Evolutionary conservation across 2,888 invertebrate genomes (phyloP), one percentile per base, ranked within the genome.

Genomic region (Acrocera orbiculus): DNA sequence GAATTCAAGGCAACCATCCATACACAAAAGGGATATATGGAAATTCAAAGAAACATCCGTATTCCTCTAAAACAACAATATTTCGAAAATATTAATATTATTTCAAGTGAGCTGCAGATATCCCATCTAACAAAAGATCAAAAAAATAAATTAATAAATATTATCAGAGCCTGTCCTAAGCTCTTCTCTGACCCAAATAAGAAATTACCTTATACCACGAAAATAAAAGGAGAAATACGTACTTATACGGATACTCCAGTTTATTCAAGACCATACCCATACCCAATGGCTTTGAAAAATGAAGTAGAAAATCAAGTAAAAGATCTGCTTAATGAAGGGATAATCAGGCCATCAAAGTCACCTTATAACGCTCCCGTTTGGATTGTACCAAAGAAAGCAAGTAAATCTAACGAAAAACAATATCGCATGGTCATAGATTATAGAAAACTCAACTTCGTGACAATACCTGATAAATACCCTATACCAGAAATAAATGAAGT

Each of bases 311-410:
- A 23, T 3, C 31, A 31, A 16, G 16, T 31, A 17, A 4, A 31
- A 31, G n/a, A 31, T 10, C 11, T 31, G n/a, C 19, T 31, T 3
- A 14, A 24, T 15, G 15, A 31, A 10, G 31, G 22, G 16, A 35
- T 37, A 4, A 41, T 39, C 13, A 36, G 40, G 5, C 22, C 42
- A 4, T 19, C 27, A 41, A 7, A 42, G 42, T 35, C 41, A 34
- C 5, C 41, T 39, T 4, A 41, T 41, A 26, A 41, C 41, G n/a
- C 40, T 42, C 27, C 41, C 40, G 8, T 26, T 30, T 8, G 19
- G 42, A 22, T 34, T 5, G 30, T 30, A 4, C 33, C 33, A 26
- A 37, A 37, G 16, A 37, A 37, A 26, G 7, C 16, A 22, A 34
- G 35, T 24, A 27, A 31, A 9, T 34, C 27, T 5, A 34, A 34